Conservation (phyloP, 2,113 vertebrate species). For the Paralichthys olivaceus region DNA sequence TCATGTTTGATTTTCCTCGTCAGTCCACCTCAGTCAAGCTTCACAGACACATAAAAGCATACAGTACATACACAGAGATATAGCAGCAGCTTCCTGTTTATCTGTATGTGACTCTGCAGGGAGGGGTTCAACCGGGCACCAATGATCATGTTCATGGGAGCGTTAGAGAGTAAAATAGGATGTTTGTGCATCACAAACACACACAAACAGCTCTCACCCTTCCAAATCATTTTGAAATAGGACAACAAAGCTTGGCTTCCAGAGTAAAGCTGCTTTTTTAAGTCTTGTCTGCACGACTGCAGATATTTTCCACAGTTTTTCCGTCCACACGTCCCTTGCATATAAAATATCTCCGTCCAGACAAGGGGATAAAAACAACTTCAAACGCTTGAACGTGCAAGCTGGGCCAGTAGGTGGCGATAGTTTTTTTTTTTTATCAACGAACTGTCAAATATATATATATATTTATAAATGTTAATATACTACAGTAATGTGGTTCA, state of each 20-base stretch:
- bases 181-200: slow-evolving; percentile 24
- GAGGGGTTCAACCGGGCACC: slow-evolving; percentile 58
- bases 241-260: slow-evolving; percentile 63
- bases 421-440: no score
- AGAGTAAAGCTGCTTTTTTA: slow-evolving; percentile 66
- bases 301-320: background rate
- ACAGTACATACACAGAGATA: slow-evolving; percentile 16
- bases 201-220: slow-evolving; percentile 8
- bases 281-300: background rate
- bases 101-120: slow-evolving; percentile 54
- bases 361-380: background rate
- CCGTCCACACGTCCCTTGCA: slow-evolving; percentile 8
- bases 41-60: background rate
- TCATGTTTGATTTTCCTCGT: slow-evolving; percentile 38
- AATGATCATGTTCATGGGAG: slow-evolving; percentile 58
- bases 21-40: slow-evolving; percentile 1
- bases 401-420: no score
- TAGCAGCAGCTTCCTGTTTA: slow-evolving; percentile 37
- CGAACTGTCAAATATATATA: no score
- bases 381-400: no score
- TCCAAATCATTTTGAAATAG: slow-evolving; percentile 59
- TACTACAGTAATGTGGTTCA: no score
- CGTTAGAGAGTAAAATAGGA: slow-evolving; percentile 69
- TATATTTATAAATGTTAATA: no score
- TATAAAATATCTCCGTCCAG: background rate